These are phyloP conservation scores for Artemisiospiza belli DNA, from an alignment of 2,113 vertebrate genomes.

Conservation along the genomic window DNA sequence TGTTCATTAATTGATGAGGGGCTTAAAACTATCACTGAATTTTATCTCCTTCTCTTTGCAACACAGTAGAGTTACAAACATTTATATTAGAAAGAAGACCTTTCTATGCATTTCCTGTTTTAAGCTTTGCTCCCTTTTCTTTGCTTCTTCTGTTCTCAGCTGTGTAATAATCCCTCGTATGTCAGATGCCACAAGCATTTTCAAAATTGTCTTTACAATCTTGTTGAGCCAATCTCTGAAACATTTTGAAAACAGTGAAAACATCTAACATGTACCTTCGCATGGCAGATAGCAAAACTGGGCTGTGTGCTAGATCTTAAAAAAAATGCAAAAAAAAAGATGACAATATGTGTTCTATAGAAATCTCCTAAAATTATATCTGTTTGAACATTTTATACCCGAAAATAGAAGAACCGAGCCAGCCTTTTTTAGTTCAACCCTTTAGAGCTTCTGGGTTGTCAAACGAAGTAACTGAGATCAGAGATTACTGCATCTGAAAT, in stretches of 20 bases:
- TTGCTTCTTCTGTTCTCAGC: not conserved
- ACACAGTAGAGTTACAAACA: not conserved
- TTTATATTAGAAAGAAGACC: not conserved
- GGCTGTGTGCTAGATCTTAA: not conserved
- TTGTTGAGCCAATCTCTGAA: not conserved
- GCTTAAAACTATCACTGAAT: not conserved
- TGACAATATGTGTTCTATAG: fast-evolving
- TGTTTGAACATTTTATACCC: not conserved
- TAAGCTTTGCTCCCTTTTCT: not conserved
- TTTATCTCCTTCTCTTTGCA: not conserved
- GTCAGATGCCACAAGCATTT: not conserved
- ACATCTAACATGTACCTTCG: not conserved
- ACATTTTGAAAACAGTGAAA: not conserved
- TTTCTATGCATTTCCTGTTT: not conserved
- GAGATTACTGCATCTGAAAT: not conserved
- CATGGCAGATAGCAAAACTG: not conserved
- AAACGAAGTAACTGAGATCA: not conserved
- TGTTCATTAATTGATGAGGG: not conserved
- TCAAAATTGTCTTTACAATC: not conserved
- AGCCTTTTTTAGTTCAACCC: not conserved
- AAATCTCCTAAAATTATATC: not conserved
- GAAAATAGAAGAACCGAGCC: not conserved
- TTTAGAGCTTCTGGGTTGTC: not conserved
- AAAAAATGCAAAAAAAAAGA: not conserved
- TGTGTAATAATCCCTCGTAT: not conserved